phyloP scores from a whole-genome alignment of 2,888 invertebrate genomes.

The Hoplodrina blanda region DNA sequence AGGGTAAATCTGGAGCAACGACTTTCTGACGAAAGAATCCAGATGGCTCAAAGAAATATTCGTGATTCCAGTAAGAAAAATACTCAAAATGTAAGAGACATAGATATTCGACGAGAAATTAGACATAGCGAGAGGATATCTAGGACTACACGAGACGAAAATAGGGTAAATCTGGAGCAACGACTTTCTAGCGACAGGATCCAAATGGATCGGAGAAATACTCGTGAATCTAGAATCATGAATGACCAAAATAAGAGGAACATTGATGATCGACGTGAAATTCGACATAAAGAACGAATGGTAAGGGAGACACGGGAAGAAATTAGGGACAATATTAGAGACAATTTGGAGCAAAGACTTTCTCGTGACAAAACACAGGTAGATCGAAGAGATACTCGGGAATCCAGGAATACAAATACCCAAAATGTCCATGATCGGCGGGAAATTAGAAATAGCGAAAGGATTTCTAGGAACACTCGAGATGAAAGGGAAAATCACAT shows the following conservation, averaged over 20 bases:
- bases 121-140: slow-evolving; percentile 1
- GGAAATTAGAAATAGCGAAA: slow-evolving; percentile 13
- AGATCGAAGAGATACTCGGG: slow-evolving; percentile 26
- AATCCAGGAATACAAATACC: slow-evolving; percentile 8
- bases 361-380: slow-evolving; percentile 18
- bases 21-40: slow-evolving; percentile 18
- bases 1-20: slow-evolving; percentile 16
- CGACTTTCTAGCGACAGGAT: slow-evolving; percentile 15
- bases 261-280: slow-evolving; percentile 1
- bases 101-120: neutral
- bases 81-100: neutral
- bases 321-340: slow-evolving; percentile 19
- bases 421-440: neutral
- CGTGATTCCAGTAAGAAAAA: slow-evolving; percentile 32
- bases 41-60: slow-evolving; percentile 19
- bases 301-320: slow-evolving; percentile 1
- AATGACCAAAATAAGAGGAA: slow-evolving; percentile 3
- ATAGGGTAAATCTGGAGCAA: slow-evolving; percentile 14
- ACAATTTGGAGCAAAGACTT: slow-evolving; percentile 18
- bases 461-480: neutral
- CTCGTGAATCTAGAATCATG: slow-evolving; percentile 24
- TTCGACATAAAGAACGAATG: slow-evolving; percentile 7
- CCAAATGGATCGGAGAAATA: slow-evolving; percentile 16
- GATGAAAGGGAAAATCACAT: slow-evolving; percentile 21
- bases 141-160: neutral